A percentile compares a stretch with the other conserved stretches of the same genome.
Evolutionary conservation across 1,140 invertebrate genomes (phyloP).

Genomic region (Antheraea pernyi): DNA sequence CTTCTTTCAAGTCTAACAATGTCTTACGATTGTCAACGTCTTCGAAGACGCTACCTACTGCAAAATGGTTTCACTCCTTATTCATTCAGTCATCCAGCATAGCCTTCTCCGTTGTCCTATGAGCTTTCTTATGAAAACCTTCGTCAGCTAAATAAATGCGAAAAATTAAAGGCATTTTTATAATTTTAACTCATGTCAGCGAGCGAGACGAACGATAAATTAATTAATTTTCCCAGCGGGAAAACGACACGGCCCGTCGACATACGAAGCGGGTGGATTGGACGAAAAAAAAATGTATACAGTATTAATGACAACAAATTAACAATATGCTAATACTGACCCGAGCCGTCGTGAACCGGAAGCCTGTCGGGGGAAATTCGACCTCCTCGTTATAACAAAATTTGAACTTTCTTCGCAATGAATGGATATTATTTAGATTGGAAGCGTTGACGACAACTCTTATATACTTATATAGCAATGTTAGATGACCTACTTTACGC

Average conservation of each 20-base stretch:
- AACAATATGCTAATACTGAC: slow-evolving; percentile 21
- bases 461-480: not conserved
- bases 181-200: not conserved
- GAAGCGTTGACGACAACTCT: not conserved
- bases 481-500: not conserved
- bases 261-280: not conserved
- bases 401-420: slow-evolving; percentile 8
- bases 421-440: slow-evolving; percentile 11
- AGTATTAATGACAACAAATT: slow-evolving; percentile 16
- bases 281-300: slow-evolving; percentile 14
- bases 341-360: slow-evolving; percentile 15
- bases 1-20: no score
- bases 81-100: no score
- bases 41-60: no score
- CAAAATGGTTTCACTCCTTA: no score
- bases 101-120: no score
- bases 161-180: no score
- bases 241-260: not conserved
- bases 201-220: not conserved
- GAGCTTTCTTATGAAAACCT: no score
- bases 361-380: slow-evolving; percentile 12
- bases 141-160: no score
- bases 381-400: not conserved
- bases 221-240: not conserved
- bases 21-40: no score